These are phyloP conservation scores for Ophonus ardosiacus DNA, from an alignment of 2,888 invertebrate genomes.

Conservation along the genomic window DNA sequence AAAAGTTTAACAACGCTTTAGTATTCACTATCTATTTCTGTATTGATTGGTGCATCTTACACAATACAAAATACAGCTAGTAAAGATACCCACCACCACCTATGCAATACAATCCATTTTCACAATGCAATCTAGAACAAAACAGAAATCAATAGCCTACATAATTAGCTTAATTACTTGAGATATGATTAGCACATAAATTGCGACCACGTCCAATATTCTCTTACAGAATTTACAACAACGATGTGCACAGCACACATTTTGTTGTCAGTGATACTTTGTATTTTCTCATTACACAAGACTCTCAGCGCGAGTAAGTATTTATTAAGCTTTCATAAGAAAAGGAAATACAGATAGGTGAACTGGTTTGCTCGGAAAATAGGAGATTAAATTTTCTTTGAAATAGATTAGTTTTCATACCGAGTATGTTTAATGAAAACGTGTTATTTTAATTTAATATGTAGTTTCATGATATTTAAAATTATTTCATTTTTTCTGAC, in stretches of 20 bases:
- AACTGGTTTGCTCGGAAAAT: not conserved
- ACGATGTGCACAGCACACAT: slow-evolving; percentile 13
- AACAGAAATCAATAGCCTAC: slow-evolving; percentile 11
- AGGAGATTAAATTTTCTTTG: not conserved
- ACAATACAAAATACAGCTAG: slow-evolving; percentile 3
- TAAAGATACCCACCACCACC: not conserved
- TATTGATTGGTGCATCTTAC: slow-evolving; percentile 16
- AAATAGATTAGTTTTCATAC: not conserved
- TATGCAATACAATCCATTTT: not conserved
- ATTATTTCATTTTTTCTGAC: too few species aligned
- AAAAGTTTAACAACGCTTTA: too few species aligned
- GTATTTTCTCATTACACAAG: slow-evolving; percentile 23
- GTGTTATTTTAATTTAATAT: too few species aligned
- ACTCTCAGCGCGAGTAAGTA: slow-evolving; percentile 10
- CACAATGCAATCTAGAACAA: slow-evolving; percentile 25
- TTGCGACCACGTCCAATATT: slow-evolving; percentile 11
- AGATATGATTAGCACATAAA: slow-evolving; percentile 48
- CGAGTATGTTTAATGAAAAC: too few species aligned
- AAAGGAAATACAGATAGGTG: not conserved
- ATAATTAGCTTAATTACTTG: slow-evolving; percentile 46
- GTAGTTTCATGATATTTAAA: too few species aligned
- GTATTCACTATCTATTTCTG: too few species aligned
- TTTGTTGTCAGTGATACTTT: slow-evolving; percentile 21
- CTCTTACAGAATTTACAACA: slow-evolving; percentile 9
- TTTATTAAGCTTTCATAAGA: slow-evolving; percentile 7